Conservation (phyloP, 2,113 vertebrate species). For the Tor tambroides region DNA sequence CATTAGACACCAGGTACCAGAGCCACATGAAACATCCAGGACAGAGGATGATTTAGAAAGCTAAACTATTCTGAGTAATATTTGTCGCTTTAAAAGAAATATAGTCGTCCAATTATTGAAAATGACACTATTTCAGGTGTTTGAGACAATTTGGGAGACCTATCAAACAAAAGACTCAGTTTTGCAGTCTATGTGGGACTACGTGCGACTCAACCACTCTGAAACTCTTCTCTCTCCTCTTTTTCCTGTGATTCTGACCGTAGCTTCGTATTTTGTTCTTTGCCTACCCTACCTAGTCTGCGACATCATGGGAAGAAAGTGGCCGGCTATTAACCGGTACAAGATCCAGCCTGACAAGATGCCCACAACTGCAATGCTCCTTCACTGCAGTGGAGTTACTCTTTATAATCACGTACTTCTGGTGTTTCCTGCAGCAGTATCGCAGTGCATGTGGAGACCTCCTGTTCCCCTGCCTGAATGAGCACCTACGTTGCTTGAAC, state of each 20-base stretch:
- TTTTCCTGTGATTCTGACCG: conserved; percentile 71
- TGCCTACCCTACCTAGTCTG: conserved; percentile 71
- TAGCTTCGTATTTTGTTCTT: conserved; percentile 75
- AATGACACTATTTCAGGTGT: conserved; percentile 52
- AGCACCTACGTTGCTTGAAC: conserved; percentile 69
- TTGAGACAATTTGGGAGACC: conserved; percentile 51
- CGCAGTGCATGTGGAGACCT: conserved; percentile 78
- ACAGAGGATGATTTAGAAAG: background rate
- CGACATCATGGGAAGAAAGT: conserved; percentile 70
- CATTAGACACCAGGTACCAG: conserved; percentile 10
- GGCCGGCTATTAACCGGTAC: conserved; percentile 69
- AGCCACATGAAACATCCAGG: background rate
- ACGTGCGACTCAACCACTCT: conserved; percentile 66
- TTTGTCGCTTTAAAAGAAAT: background rate
- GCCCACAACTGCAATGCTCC: conserved; percentile 65
- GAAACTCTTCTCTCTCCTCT: conserved; percentile 74
- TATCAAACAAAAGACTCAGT: conserved; percentile 56
- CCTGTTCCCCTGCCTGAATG: conserved; percentile 69
- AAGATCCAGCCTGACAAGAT: conserved; percentile 70
- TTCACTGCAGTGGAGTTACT: conserved; percentile 73
- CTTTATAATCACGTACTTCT: conserved; percentile 75
- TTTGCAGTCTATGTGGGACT: conserved; percentile 75
- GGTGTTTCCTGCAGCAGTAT: conserved; percentile 74
- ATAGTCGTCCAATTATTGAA: background rate
- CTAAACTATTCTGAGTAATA: background rate